phyloP scores from a whole-genome alignment of 2,888 invertebrate genomes.

The Escarpia spicata region DNA sequence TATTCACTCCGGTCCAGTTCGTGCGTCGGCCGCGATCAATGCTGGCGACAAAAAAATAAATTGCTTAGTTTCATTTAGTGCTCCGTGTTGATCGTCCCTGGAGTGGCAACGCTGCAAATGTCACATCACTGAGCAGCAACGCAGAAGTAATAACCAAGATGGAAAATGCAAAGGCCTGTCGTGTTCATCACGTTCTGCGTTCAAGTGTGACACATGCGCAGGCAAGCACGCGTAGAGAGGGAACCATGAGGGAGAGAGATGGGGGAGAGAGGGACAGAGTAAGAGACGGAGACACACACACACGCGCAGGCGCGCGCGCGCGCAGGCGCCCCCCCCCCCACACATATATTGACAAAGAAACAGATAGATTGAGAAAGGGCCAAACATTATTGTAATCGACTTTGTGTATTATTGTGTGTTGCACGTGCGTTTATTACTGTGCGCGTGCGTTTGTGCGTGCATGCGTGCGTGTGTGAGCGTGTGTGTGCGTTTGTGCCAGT shows the following conservation, averaged over 20 bases:
- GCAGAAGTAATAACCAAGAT: slow-evolving; percentile 13
- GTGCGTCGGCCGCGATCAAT: neutral
- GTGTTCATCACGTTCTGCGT: neutral
- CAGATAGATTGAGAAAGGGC: neutral
- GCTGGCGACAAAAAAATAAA: neutral
- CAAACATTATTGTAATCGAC: too few species aligned
- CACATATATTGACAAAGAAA: too few species aligned
- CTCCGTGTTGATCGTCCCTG: neutral
- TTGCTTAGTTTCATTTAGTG: slow-evolving; percentile 11
- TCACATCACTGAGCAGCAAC: neutral
- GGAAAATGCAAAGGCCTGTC: neutral
- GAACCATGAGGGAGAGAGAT: neutral
- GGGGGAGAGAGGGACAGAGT: neutral
- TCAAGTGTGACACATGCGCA: neutral
- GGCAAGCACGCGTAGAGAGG: neutral
- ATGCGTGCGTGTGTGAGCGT: neutral
- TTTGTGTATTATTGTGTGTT: neutral
- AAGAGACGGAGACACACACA: neutral
- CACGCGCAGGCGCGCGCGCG: neutral
- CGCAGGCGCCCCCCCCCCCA: too few species aligned
- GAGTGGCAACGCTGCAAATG: neutral
- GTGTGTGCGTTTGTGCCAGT: neutral
- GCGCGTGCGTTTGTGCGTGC: neutral
- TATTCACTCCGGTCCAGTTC: neutral
- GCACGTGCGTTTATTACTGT: neutral